phyloP scores from a whole-genome alignment of 2,113 vertebrate species.

The Eublepharis macularius region DNA sequence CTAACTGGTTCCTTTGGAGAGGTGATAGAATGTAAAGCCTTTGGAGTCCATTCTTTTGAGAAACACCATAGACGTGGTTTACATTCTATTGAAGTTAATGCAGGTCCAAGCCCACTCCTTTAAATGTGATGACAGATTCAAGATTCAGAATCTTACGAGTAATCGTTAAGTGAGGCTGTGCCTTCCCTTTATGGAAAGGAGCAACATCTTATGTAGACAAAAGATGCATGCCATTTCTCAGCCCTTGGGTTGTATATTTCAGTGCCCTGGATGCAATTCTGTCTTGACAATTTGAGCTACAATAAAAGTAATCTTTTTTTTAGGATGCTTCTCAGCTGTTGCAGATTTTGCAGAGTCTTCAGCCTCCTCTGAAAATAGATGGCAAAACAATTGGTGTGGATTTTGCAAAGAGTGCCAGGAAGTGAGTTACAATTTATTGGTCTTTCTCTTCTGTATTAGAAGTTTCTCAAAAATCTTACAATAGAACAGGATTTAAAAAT shows the following conservation, averaged over 20 bases:
- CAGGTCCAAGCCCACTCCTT: not conserved
- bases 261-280: not conserved
- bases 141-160: not conserved
- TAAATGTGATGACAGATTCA: not conserved
- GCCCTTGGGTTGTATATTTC: not conserved
- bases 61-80: not conserved
- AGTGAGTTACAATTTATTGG: conserved; percentile 78
- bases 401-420: conserved; percentile 98
- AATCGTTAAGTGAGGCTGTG: not conserved
- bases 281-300: not conserved
- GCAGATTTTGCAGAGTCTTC: conserved; percentile 93
- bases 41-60: not conserved
- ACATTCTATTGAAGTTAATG: not conserved
- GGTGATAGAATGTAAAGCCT: not conserved
- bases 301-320: conserved; percentile 33
- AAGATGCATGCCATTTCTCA: not conserved
- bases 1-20: not conserved
- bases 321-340: conserved; percentile 97
- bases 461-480: not conserved
- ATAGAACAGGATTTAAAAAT: not conserved
- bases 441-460: not conserved
- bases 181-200: not conserved
- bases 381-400: conserved; percentile 98
- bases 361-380: conserved; percentile 95
- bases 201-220: not conserved